Percentiles rank a stretch among this genome's conserved stretches.
phyloP scores from a whole-genome alignment of 2,888 invertebrate genomes.

The Craniophora ligustri region DNA sequence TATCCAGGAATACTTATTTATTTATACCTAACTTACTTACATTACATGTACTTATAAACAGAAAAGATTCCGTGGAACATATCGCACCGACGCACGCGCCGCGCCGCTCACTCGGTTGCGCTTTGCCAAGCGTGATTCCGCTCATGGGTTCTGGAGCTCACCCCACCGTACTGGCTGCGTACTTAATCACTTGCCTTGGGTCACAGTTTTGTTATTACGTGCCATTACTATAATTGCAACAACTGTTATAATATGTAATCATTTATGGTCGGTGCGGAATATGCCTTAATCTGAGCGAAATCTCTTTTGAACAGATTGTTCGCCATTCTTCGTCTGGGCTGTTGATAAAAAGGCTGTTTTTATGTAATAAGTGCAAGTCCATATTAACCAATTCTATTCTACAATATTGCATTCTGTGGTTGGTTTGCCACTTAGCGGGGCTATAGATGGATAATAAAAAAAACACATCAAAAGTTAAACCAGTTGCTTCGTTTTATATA shows the following conservation, averaged over 20 bases:
- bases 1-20: no score
- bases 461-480: no score
- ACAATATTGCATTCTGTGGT: no score
- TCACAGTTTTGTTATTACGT: constrained; percentile 37
- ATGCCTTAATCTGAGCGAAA: constrained; percentile 4
- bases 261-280: constrained; percentile 10
- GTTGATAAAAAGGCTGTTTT: no score
- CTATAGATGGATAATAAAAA: no score
- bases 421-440: no score
- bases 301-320: background rate
- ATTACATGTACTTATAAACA: background rate
- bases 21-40: no score
- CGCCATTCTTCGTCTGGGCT: no score
- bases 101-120: constrained; percentile 54
- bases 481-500: no score
- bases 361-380: no score
- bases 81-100: no score
- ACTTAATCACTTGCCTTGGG: constrained; percentile 38
- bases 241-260: constrained; percentile 13
- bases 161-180: constrained; percentile 34
- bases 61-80: constrained; percentile 63
- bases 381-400: no score
- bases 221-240: constrained; percentile 35
- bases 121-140: constrained; percentile 75
- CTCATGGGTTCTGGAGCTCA: constrained; percentile 32